Evolutionary conservation across 1,140 invertebrate genomes (phyloP), one percentile per base, ranked within the genome.

Genomic region (Diplogasteroides magnus): DNA sequence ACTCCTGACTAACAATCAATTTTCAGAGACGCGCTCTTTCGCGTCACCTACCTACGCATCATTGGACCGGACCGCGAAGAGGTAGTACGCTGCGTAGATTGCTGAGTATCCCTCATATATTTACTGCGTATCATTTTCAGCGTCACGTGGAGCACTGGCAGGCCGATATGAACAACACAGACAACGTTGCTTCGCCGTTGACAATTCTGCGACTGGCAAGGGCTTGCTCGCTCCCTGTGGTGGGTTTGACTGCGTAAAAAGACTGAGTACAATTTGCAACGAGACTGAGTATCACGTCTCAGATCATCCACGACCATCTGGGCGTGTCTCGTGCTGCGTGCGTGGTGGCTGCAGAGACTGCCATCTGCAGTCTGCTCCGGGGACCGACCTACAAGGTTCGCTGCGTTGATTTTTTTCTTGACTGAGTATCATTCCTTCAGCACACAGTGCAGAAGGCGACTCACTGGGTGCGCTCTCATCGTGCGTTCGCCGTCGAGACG

Each of bases 121-220:
- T 19, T 11, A 48, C 19, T 19, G 37, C 6, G 6, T 48, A 19
- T 11, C 19, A 6, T 26, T 64, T 81, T 66, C 55, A 77, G 74
- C 66, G 72, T 31, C 72, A 67, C n/a, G 37, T 81, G n/a, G 79
- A 81, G 32, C 78, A 79, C 61, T 79, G 79, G 76, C 77, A 81
- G 59, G 81, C 69, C 29, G 75, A 81, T 57, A 28, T 81, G 61
- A 81, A 83, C 31, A 83, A 81, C 56, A 75, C 79, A 1, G 77
- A 76, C 13, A 74, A 81, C 57, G 14, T 81, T 14, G 62, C 75
- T 19, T 63, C 78, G 1, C 79, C 79, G n/a, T 60, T 81, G 11
- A 72, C 67, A 23, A 48, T 81, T 0, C 71, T 81, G 15, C 73
- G 78, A 3, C 31, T 81, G 23, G 69, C 82, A 2, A 58, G 79